phyloP scores from a whole-genome alignment of 2,888 invertebrate species.

The Plebejus melissa region DNA sequence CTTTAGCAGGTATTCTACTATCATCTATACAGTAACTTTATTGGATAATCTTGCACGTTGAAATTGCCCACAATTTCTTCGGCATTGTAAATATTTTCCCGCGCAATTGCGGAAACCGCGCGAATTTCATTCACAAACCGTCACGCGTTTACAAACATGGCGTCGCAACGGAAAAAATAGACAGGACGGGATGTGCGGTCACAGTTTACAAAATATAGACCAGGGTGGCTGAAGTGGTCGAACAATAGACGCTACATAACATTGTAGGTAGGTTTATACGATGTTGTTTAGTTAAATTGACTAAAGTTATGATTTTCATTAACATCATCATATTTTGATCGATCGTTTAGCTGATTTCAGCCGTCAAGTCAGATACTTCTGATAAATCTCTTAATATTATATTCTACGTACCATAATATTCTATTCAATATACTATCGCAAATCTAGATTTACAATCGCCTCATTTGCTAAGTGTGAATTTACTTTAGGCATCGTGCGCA shows the following conservation, averaged over 20 bases:
- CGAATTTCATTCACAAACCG: constrained; percentile 73
- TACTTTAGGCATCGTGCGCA: too few relatives aligned
- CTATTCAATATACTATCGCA: too few relatives aligned
- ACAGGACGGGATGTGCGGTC: constrained; percentile 64
- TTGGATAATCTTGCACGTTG: background rate
- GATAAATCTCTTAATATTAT: too few relatives aligned
- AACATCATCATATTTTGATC: background rate
- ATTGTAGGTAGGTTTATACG: constrained; percentile 31
- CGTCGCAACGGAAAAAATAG: constrained; percentile 72
- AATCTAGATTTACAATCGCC: too few relatives aligned
- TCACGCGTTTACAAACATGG: constrained; percentile 70
- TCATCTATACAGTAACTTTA: background rate
- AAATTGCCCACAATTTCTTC: background rate
- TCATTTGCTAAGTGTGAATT: background rate
- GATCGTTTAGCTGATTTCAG: background rate
- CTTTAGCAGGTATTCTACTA: background rate
- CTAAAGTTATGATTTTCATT: background rate
- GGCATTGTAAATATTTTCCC: constrained; percentile 36
- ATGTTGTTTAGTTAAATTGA: background rate
- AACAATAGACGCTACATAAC: constrained; percentile 48
- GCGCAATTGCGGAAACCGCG: constrained; percentile 68
- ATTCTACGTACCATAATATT: too few relatives aligned
- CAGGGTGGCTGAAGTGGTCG: constrained; percentile 59
- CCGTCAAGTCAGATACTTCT: background rate
- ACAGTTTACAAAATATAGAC: constrained; percentile 72